Evolutionary conservation across 2,888 invertebrate species (phyloP).

Genomic region (Agrochola litura): DNA sequence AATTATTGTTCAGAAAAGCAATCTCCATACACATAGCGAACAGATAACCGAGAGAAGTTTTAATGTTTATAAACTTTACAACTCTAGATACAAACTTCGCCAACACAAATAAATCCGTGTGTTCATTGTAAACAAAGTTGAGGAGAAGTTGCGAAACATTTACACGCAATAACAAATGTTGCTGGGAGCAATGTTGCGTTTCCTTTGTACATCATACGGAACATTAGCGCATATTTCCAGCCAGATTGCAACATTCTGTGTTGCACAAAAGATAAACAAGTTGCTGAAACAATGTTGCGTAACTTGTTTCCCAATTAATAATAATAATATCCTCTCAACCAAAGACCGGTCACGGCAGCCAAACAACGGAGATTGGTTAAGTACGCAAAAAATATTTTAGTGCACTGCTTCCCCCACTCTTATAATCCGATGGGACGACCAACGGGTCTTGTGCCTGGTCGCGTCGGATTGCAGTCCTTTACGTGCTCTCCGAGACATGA

Average conservation of each 20-base stretch:
- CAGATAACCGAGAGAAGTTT: constrained; percentile 39
- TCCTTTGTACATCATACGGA: too few relatives aligned
- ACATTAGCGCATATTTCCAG: background rate
- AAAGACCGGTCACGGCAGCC: too few relatives aligned
- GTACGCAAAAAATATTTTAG: background rate
- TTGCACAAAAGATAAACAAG: background rate
- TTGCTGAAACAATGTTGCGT: background rate
- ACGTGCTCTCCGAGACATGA: background rate
- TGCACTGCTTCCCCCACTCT: too few relatives aligned
- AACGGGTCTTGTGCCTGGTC: too few relatives aligned
- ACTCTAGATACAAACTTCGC: constrained; percentile 33
- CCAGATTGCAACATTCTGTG: background rate
- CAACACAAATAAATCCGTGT: constrained; percentile 15
- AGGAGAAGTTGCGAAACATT: background rate
- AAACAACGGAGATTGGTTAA: background rate
- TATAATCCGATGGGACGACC: background rate
- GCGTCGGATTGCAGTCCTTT: background rate
- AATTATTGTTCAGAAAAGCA: constrained; percentile 30
- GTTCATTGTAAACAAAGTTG: constrained; percentile 1
- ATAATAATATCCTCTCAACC: background rate
- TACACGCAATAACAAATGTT: background rate
- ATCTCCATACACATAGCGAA: constrained; percentile 7
- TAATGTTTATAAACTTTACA: constrained; percentile 41
- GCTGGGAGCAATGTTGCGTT: background rate
- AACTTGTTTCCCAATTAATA: background rate